Conservation (phyloP, 2,888 invertebrate genomes). For the Dolichopus griseipennis region DNA sequence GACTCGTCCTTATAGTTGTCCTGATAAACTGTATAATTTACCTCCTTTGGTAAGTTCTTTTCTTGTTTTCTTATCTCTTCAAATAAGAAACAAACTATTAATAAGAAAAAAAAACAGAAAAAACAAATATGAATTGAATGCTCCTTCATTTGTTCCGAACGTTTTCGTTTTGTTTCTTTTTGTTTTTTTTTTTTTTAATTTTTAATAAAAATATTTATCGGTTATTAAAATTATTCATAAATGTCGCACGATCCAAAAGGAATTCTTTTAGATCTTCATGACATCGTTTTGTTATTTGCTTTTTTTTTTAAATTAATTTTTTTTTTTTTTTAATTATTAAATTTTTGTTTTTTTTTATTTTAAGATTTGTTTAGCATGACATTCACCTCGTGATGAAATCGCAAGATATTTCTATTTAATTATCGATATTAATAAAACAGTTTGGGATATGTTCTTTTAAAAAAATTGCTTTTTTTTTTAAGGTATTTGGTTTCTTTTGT, state of each 20-base stretch:
- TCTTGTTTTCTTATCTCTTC: not conserved
- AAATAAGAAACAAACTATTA: not conserved
- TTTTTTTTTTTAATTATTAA: not conserved
- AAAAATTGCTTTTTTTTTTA: not conserved
- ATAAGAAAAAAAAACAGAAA: not conserved
- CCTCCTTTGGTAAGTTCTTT: too few relatives aligned
- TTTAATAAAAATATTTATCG: conserved; percentile 1
- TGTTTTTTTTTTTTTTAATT: not conserved
- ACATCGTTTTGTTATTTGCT: not conserved
- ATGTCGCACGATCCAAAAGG: conserved; percentile 1
- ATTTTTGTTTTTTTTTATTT: not conserved
- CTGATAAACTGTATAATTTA: too few relatives aligned
- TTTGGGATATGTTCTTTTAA: not conserved
- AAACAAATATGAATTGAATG: not conserved
- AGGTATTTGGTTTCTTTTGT: not conserved
- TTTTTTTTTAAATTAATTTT: not conserved
- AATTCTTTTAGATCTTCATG: conserved; percentile 1
- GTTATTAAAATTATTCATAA: conserved; percentile 6
- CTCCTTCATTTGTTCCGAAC: not conserved
- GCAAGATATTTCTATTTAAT: not conserved
- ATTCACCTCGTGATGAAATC: conserved; percentile 3
- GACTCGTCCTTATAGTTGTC: too few relatives aligned
- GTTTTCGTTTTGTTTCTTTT: not conserved
- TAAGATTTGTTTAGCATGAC: conserved; percentile 2
- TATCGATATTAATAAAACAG: not conserved